phyloP scores from a whole-genome alignment of 2,113 vertebrate genomes.

The zebrafish (Danio rerio) region DNA sequence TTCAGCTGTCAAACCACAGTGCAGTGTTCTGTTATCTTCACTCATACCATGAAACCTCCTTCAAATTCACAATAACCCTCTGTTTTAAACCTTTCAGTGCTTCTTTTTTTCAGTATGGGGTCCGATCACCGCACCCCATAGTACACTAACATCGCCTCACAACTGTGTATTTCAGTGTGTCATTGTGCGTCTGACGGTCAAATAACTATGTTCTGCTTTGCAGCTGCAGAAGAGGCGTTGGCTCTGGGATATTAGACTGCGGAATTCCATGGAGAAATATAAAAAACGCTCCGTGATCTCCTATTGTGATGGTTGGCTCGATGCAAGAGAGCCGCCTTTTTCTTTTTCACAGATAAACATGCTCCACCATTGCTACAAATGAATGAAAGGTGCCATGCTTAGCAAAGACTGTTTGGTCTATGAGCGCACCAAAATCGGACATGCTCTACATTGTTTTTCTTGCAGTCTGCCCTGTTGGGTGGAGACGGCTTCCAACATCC shows the following conservation, averaged over 20 bases:
- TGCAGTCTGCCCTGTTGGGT: conserved; percentile 33
- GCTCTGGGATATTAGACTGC: conserved; percentile 15
- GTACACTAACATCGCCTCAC: conserved; percentile 1
- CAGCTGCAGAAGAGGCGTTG: conserved; percentile 20
- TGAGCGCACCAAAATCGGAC: not conserved
- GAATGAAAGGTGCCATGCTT: not conserved
- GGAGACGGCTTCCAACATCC: not conserved
- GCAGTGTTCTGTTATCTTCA: not conserved
- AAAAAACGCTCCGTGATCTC: conserved; percentile 48
- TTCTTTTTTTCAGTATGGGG: not conserved
- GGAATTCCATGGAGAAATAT: conserved; percentile 33
- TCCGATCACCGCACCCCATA: not conserved
- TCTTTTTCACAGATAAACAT: conserved; percentile 54
- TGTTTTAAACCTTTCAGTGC: conserved; percentile 1
- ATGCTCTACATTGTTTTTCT: conserved; percentile 30
- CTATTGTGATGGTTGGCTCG: conserved; percentile 62
- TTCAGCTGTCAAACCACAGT: conserved; percentile 27
- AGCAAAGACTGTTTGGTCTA: conserved; percentile 20
- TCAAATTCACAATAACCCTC: conserved; percentile 4
- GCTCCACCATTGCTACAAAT: conserved; percentile 40
- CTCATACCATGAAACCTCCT: not conserved
- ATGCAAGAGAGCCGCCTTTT: conserved; percentile 30
- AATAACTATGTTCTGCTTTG: conserved; percentile 30
- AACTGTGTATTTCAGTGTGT: not conserved
- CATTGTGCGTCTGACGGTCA: not conserved